Conservation (phyloP, 2,888 invertebrate species). For the Agonum fuliginosum region DNA sequence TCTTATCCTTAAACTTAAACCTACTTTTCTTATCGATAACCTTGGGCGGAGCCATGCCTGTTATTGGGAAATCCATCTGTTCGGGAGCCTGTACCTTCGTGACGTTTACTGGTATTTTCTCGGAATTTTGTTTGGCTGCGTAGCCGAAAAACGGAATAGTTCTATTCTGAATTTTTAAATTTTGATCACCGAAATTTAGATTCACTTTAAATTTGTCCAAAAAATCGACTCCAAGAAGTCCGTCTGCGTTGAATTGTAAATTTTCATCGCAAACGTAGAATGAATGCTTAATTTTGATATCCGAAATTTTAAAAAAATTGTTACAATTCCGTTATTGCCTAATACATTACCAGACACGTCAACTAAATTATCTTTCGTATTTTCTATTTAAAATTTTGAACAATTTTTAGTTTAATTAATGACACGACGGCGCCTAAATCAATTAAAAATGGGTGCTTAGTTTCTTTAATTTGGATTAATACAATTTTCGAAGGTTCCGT, state of each 20-base stretch:
- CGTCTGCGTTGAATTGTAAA: conserved; percentile 11
- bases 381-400: neutral
- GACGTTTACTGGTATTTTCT: too few relatives aligned
- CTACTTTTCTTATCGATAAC: neutral
- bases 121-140: too few relatives aligned
- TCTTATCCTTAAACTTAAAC: too few relatives aligned
- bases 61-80: too few relatives aligned
- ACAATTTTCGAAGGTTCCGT: neutral
- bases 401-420: neutral
- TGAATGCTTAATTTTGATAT: neutral
- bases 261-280: conserved; percentile 26
- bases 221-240: conserved; percentile 40
- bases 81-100: too few relatives aligned
- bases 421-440: conserved; percentile 22
- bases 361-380: neutral
- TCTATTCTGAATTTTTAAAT: neutral
- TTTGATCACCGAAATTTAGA: too few relatives aligned
- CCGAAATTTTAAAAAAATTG: neutral
- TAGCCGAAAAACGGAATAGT: neutral
- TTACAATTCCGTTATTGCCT: neutral
- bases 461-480: neutral
- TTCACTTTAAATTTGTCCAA: neutral
- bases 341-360: conserved; percentile 26
- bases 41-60: too few relatives aligned
- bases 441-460: neutral